These are phyloP conservation scores for Dryomyza anilis DNA, from an alignment of 2,888 invertebrate species.

Conservation along the genomic window DNA sequence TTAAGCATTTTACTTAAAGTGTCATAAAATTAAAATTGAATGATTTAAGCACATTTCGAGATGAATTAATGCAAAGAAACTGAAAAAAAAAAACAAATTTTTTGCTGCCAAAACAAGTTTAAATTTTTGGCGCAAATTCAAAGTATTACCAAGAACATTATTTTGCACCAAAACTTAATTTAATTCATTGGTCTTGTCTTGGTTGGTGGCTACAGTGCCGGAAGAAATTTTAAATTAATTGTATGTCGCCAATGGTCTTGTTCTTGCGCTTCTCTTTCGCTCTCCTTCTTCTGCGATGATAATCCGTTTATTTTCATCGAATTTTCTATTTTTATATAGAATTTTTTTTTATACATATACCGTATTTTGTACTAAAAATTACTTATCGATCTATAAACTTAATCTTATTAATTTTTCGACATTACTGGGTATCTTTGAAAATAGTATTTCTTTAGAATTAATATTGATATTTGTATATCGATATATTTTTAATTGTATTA, in stretches of 20 bases:
- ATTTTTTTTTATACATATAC: background rate
- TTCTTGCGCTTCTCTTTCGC: background rate
- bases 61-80: background rate
- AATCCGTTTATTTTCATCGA: background rate
- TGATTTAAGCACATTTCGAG: background rate
- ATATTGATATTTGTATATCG: too few relatives aligned
- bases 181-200: too few relatives aligned
- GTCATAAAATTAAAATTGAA: slow-evolving; percentile 9
- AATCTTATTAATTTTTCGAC: background rate
- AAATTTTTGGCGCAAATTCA: slow-evolving; percentile 11
- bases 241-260: background rate
- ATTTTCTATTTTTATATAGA: background rate
- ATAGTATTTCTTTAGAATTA: too few relatives aligned
- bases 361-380: too few relatives aligned
- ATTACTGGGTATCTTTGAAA: too few relatives aligned
- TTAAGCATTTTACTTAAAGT: background rate
- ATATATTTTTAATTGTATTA: too few relatives aligned
- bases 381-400: background rate
- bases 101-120: slow-evolving; percentile 1
- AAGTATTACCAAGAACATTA: background rate
- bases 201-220: too few relatives aligned
- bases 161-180: too few relatives aligned
- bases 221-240: slow-evolving; percentile 19
- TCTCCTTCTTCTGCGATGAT: background rate
- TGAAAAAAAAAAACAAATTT: background rate